phyloP scores from a whole-genome alignment of 2,113 vertebrate genomes.

The Dunckerocampus dactyliophorus region DNA sequence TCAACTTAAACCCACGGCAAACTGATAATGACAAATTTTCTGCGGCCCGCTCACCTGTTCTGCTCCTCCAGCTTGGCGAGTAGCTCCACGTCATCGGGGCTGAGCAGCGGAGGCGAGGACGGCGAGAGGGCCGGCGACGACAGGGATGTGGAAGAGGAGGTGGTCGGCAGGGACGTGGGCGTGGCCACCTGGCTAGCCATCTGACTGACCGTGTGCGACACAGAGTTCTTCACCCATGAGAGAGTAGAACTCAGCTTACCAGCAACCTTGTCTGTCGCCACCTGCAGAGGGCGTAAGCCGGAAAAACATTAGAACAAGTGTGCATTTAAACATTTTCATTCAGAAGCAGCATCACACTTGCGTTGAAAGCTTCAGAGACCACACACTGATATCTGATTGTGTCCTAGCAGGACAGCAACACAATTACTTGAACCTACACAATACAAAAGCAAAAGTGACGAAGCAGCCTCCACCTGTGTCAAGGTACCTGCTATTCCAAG shows the following conservation, averaged over 20 bases:
- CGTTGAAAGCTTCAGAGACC: too few species aligned
- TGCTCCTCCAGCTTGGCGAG: constrained; percentile 96
- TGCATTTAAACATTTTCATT: neutral
- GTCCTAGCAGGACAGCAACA: too few species aligned
- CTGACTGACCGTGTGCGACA: constrained; percentile 96
- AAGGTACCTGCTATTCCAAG: constrained; percentile 41
- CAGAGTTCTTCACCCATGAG: constrained; percentile 99
- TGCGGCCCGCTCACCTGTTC: constrained; percentile 79
- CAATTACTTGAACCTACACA: too few species aligned
- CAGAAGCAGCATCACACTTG: neutral
- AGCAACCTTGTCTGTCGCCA: constrained; percentile 98
- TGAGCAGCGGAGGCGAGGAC: constrained; percentile 82
- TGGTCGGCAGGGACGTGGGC: constrained; percentile 85
- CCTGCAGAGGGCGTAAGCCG: constrained; percentile 65
- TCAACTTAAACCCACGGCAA: neutral
- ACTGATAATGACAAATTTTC: constrained; percentile 31
- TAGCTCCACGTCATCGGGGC: constrained; percentile 90
- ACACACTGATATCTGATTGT: too few species aligned
- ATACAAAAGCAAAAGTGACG: neutral
- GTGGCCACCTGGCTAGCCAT: constrained; percentile 99
- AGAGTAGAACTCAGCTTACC: constrained; percentile 99
- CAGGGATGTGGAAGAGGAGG: constrained; percentile 77
- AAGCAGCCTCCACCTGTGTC: neutral
- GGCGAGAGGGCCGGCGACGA: constrained; percentile 85
- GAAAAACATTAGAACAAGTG: neutral